Evolutionary conservation across 1,140 invertebrate genomes (phyloP).

Genomic region (Paralvinella palmiformis): DNA sequence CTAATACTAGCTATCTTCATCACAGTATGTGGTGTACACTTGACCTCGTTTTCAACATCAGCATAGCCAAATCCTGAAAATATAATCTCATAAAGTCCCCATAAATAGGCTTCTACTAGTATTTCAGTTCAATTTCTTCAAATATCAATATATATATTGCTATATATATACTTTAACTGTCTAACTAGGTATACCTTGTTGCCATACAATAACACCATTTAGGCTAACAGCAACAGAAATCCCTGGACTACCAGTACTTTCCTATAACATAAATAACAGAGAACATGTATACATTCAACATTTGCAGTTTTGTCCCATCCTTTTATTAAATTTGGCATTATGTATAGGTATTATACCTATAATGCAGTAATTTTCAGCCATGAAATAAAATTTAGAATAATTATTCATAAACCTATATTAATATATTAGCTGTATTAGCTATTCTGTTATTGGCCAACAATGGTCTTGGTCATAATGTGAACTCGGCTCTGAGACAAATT

Average conservation of each 20-base stretch:
- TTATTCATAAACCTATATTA: too few species aligned
- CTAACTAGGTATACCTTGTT: slow-evolving; percentile 44
- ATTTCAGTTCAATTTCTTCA: not conserved
- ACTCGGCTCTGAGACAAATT: too few species aligned
- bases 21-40: slow-evolving; percentile 49
- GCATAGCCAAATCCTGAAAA: slow-evolving; percentile 53
- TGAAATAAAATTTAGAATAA: too few species aligned
- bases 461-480: too few species aligned
- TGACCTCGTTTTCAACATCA: slow-evolving; percentile 54
- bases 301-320: too few species aligned
- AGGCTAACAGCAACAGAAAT: slow-evolving; percentile 56
- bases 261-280: slow-evolving; percentile 24
- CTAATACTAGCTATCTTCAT: slow-evolving; percentile 60
- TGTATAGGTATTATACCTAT: too few species aligned
- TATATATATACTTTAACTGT: not conserved
- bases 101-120: not conserved
- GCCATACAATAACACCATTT: slow-evolving; percentile 54
- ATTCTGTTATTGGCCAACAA: too few species aligned
- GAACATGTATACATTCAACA: not conserved
- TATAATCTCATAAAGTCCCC: not conserved
- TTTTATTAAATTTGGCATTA: too few species aligned
- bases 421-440: too few species aligned
- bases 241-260: slow-evolving; percentile 54
- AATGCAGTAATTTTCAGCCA: too few species aligned
- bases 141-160: not conserved